Percentiles rank a stretch among this genome's conserved stretches.
Conservation (phyloP, 2,797 vertebrate species). For the Eleutherodactylus coqui region DNA sequence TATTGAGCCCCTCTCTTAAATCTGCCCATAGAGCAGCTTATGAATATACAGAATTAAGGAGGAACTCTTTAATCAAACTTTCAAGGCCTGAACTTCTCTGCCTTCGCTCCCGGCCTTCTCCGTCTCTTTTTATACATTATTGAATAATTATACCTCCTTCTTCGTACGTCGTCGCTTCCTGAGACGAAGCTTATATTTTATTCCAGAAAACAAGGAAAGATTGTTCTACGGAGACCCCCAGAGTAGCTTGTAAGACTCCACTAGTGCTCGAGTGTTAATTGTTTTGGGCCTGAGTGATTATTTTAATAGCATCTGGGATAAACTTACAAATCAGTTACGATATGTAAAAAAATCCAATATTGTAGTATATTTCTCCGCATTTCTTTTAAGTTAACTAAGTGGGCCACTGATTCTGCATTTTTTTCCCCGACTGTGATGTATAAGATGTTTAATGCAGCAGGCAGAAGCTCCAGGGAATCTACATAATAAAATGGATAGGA, state of each 20-base stretch:
- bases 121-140: neutral
- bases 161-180: neutral
- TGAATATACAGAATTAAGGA: no score
- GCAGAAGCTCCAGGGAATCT: slow-evolving; percentile 40
- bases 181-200: neutral
- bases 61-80: neutral
- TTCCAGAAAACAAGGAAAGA: neutral
- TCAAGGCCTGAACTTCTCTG: neutral
- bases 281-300: slow-evolving; percentile 54
- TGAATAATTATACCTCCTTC: neutral
- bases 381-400: slow-evolving; percentile 30
- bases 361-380: neutral
- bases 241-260: slow-evolving; percentile 32
- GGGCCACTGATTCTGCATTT: slow-evolving; percentile 36
- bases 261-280: slow-evolving; percentile 49
- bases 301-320: slow-evolving; percentile 51
- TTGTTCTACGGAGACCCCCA: slow-evolving; percentile 4
- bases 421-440: neutral
- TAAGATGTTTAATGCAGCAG: slow-evolving; percentile 44
- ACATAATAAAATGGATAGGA: slow-evolving; percentile 51
- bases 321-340: slow-evolving; percentile 36
- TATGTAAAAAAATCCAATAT: slow-evolving; percentile 10
- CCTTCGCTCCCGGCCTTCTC: neutral
- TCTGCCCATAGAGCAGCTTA: no score
- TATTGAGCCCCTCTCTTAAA: no score